These are phyloP conservation scores for Mus spicilegus DNA, from an alignment of 2,113 vertebrate species.

Conservation along the genomic window DNA sequence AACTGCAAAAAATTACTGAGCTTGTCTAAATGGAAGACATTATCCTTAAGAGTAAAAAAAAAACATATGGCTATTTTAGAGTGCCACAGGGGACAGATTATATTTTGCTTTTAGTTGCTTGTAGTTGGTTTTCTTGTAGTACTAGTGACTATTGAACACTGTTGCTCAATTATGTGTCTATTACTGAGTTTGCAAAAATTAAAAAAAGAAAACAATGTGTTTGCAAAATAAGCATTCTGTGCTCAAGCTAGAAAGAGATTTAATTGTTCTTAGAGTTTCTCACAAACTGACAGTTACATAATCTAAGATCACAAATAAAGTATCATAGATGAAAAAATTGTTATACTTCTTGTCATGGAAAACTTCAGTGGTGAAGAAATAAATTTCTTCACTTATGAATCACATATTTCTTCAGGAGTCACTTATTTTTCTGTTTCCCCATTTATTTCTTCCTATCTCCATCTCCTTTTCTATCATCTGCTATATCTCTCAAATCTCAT, in stretches of 20 bases:
- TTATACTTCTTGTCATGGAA: not conserved
- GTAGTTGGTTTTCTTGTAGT: not conserved
- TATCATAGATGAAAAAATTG: not conserved
- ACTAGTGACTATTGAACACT: too few relatives aligned
- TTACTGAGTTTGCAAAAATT: not conserved
- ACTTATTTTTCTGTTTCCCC: not conserved
- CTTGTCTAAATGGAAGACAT: slow-evolving; percentile 16
- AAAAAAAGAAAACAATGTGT: not conserved
- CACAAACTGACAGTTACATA: not conserved
- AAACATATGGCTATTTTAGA: not conserved
- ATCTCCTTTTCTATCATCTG: not conserved
- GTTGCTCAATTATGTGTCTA: not conserved
- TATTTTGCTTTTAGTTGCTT: not conserved
- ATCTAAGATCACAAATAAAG: not conserved
- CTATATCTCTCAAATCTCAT: not conserved
- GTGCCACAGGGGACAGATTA: not conserved
- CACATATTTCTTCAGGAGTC: not conserved
- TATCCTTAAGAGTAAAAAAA: not conserved
- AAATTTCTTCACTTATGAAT: not conserved
- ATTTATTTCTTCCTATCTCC: not conserved
- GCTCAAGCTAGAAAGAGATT: not conserved
- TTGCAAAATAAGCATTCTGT: not conserved
- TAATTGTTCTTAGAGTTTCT: not conserved
- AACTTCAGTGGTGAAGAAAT: not conserved
- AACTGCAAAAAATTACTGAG: not conserved